Base-by-base conservation (phyloP, 1,140 invertebrate genomes). In the Batillaria attramentaria region DNA sequence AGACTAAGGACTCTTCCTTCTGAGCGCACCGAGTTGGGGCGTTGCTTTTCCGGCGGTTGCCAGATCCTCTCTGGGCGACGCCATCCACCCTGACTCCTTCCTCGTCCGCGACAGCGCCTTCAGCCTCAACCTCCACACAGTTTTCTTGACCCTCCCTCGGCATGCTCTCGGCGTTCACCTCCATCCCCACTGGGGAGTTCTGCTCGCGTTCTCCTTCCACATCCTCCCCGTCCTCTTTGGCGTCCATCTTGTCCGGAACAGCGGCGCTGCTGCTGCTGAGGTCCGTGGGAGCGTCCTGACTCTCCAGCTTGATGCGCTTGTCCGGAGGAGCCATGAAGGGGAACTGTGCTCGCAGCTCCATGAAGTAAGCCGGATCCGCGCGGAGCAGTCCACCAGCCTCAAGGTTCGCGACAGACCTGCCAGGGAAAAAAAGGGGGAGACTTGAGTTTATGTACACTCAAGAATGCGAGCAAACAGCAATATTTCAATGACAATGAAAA, bases 361-460 rank as follows among this genome's bases (percentile, higher is more conserved):
- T 82, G 79, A 87, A 89, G 78, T 86, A 89, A 41, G 82, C 79
- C 8, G 85, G 77, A 54, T 89, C 85, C 54, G 79, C 57, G 35
- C 77, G 68, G 6, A 79, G 72, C 39, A 83, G 78, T 35, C 80
- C 75, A 28, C 79, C 81, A 35, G 84, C 81, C 10, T 87, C 85
- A 2, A 83, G 37, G 65, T 81, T 80, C 78, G 54, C 86, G 80
- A 79, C 87, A 89, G 65, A 99, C 97, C 2, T 97, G 97, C 91
- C 91, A 98, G 91, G 99, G 98, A 13, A 99, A 92, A 90, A 99
- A 99, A 0, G 98, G 98, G 92, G 99, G 99, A 0, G 97, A 98
- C 91, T 99, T 99, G 6, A n/a, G n/a, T n/a, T n/a, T n/a, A n/a
- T n/a, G n/a, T n/a, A n/a, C n/a, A n/a, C n/a, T n/a, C n/a, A n/a